phyloP scores from a whole-genome alignment of 2,888 invertebrate species.

The Drosophila eohydei region DNA sequence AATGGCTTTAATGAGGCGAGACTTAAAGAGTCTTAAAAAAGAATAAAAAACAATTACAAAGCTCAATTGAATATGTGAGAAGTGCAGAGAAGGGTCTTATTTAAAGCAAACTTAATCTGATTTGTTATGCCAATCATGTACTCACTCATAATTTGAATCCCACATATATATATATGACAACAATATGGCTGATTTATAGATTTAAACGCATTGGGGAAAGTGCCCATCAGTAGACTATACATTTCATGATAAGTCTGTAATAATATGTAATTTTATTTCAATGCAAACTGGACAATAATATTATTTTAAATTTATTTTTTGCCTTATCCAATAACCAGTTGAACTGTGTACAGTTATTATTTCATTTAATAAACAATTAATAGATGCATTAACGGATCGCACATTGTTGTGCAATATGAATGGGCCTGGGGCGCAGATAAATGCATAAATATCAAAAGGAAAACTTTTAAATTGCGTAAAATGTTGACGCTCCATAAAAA shows the following conservation, averaged over 20 bases:
- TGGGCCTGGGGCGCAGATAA: constrained; percentile 22
- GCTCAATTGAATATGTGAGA: background rate
- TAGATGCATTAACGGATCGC: constrained; percentile 15
- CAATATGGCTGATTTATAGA: background rate
- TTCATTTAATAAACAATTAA: constrained; percentile 18
- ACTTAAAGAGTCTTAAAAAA: background rate
- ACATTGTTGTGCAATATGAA: constrained; percentile 28
- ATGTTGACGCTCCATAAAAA: constrained; percentile 59
- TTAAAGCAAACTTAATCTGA: no score
- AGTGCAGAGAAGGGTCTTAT: background rate
- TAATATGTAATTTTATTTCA: constrained; percentile 7
- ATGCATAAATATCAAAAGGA: constrained; percentile 21
- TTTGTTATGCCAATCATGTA: background rate
- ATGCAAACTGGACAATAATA: constrained; percentile 2
- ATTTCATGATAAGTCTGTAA: background rate
- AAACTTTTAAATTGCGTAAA: constrained; percentile 72
- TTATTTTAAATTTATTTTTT: constrained; percentile 2
- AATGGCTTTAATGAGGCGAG: constrained; percentile 35
- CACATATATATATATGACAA: background rate
- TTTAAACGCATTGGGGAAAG: background rate
- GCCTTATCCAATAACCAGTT: background rate
- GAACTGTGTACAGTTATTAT: constrained; percentile 7
- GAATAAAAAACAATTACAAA: background rate
- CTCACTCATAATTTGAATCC: no score
- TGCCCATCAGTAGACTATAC: background rate